phyloP scores from a whole-genome alignment of 2,797 vertebrate species.

The Luscinia luscinia region DNA sequence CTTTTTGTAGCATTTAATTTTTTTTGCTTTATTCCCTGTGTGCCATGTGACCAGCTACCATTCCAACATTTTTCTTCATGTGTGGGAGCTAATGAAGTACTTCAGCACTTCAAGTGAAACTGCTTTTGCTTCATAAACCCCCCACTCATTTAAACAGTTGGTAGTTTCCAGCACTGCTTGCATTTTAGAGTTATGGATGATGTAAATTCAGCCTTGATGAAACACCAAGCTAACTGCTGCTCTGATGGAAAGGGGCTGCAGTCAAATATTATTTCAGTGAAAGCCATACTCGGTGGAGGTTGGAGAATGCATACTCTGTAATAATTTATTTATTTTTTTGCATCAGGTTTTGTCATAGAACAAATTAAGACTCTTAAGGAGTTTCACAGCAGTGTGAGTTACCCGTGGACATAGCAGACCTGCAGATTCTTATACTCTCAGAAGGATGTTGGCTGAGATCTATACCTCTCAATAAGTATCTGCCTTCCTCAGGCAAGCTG shows the following conservation, averaged over 20 bases:
- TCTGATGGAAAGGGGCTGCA: background rate
- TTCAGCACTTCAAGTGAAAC: background rate
- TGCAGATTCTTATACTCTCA: background rate
- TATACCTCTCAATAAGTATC: background rate
- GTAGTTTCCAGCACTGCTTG: background rate
- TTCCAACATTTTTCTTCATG: background rate
- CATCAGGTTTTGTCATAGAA: background rate
- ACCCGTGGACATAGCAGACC: background rate
- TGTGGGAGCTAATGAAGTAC: background rate
- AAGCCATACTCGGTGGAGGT: background rate
- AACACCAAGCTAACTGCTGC: background rate
- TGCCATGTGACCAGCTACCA: background rate
- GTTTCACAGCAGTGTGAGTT: background rate
- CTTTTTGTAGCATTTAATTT: background rate
- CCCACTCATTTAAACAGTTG: background rate
- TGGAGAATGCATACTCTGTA: background rate
- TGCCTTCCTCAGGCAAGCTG: background rate
- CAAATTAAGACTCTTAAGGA: background rate
- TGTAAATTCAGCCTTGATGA: constrained; percentile 22
- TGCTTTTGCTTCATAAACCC: background rate
- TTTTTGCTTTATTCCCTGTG: background rate
- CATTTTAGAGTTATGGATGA: background rate
- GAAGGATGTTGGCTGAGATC: background rate
- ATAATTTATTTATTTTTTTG: background rate
- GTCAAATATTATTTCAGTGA: constrained; percentile 16